Conservation (phyloP, 2,113 vertebrate species). For the Ceyx melanurus region DNA sequence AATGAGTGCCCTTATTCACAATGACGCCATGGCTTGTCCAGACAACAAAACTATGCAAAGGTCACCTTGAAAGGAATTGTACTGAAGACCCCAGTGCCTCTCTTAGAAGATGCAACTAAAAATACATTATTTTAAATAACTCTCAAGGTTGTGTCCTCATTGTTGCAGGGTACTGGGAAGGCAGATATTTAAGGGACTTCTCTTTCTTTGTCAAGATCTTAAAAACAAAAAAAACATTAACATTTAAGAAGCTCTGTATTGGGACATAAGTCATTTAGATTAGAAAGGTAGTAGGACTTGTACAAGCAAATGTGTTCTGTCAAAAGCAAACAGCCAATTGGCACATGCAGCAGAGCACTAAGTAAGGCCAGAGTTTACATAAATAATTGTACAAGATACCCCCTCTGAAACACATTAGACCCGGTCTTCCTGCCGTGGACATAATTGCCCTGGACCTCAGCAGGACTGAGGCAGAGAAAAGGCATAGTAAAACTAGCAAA, state of each 20-base stretch:
- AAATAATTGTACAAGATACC: background rate
- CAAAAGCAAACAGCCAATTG: background rate
- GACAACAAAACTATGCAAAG: background rate
- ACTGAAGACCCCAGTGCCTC: background rate
- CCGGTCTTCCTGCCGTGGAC: background rate
- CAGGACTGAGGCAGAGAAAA: background rate
- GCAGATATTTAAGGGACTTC: background rate
- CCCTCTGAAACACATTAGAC: background rate
- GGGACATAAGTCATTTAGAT: slow-evolving; percentile 8
- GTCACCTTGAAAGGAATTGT: slow-evolving; percentile 3
- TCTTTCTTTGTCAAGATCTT: background rate
- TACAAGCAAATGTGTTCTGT: background rate
- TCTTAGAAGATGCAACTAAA: background rate
- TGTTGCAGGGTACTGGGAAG: background rate
- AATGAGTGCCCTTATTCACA: background rate
- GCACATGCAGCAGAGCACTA: background rate
- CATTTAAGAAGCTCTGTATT: background rate
- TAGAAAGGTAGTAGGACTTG: background rate
- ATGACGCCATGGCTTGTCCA: background rate
- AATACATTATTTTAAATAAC: background rate
- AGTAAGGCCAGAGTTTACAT: background rate
- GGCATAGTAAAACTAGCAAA: background rate
- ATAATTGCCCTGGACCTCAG: background rate
- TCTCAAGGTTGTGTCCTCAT: background rate
- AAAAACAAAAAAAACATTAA: background rate